Base-by-base conservation (phyloP, 2,113 vertebrate species). In the Zapus hudsonius region DNA sequence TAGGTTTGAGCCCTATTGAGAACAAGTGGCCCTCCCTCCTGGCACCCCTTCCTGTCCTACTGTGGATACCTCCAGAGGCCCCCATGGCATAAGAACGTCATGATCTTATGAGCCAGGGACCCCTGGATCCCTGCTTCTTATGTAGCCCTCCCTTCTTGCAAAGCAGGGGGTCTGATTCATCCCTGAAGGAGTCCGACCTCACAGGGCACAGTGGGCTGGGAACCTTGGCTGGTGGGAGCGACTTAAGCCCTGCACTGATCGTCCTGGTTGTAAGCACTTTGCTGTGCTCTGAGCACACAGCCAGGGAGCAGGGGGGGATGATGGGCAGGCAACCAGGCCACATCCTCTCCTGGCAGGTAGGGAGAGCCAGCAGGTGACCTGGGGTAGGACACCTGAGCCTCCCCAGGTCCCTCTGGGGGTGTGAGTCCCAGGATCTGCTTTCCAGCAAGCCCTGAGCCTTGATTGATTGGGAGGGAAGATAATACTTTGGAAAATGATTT, bases 231-330 rank as follows among this genome's bases (percentile, higher is more conserved):
- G 10, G 17, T 36, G 59, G 17, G 17, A 36, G 13, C 7, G 36
- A 20, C 61, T 19, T 19, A 20, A 7, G 47, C 38, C 7, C 40
- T 66, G 0, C 0, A 8, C 64, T 25, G 33, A 23, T 9, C 11
- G 7, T 13, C 59, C 4, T 5, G 4, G 23, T 0, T 3, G 47
- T 2, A 0, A 2, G 11, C 52, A 31, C 9, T 19, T n/a, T n/a
- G n/a, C n/a, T 23, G 59, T 22, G 23, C 36, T n/a, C 3, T 2
- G n/a, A 12, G 2, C 29, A 40, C 36, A 22, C 52, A 52, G 42
- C 78, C 59, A 7, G 57, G 15, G 36, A 11, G 9, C 0, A 13
- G 73, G 44, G 69, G 20, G 16, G 25, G 0, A 0, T 2, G 0
- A 22, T 11, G 17, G 47, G 25, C 9, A 4, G 38, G 7, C 22